Evolutionary conservation across 2,113 vertebrate species (phyloP).

Genomic region (Mormyrus lacerda): DNA sequence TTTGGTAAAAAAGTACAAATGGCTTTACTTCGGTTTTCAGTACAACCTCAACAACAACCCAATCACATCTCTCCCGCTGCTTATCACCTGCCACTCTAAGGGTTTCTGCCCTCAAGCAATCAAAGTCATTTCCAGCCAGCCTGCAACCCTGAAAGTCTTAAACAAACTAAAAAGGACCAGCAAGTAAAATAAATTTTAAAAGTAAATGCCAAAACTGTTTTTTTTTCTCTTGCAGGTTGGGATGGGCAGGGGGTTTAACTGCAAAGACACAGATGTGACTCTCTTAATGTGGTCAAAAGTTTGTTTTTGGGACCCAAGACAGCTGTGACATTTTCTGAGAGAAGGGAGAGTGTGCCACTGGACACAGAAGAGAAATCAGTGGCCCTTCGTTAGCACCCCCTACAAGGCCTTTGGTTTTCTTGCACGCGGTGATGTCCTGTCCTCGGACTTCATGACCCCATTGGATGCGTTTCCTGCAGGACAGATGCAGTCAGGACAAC

Average conservation of each 20-base stretch:
- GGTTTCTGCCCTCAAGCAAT: neutral
- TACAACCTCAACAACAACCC: neutral
- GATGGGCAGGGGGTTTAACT: neutral
- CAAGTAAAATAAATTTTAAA: neutral
- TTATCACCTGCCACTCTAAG: neutral
- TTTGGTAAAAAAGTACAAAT: slow-evolving; percentile 20
- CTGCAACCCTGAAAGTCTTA: slow-evolving; percentile 8
- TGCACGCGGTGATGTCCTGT: slow-evolving; percentile 60
- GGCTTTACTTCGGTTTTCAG: slow-evolving; percentile 3
- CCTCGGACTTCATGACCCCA: slow-evolving; percentile 62
- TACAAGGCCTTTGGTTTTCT: slow-evolving; percentile 68
- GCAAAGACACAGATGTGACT: slow-evolving; percentile 30
- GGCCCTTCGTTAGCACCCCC: slow-evolving; percentile 31
- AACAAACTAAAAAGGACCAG: neutral
- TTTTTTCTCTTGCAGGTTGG: neutral
- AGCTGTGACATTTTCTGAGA: slow-evolving; percentile 35
- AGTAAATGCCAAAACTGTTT: neutral
- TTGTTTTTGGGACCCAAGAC: slow-evolving; percentile 39
- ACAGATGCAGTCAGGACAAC: slow-evolving; percentile 12
- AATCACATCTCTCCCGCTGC: neutral
- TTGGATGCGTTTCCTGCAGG: slow-evolving; percentile 57
- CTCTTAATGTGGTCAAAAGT: slow-evolving; percentile 34
- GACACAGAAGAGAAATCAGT: slow-evolving; percentile 16
- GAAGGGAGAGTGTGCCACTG: slow-evolving; percentile 38
- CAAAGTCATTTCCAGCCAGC: neutral